Conservation (phyloP, 1,140 invertebrate genomes). For the Caenorhabditis inopinata region DNA sequence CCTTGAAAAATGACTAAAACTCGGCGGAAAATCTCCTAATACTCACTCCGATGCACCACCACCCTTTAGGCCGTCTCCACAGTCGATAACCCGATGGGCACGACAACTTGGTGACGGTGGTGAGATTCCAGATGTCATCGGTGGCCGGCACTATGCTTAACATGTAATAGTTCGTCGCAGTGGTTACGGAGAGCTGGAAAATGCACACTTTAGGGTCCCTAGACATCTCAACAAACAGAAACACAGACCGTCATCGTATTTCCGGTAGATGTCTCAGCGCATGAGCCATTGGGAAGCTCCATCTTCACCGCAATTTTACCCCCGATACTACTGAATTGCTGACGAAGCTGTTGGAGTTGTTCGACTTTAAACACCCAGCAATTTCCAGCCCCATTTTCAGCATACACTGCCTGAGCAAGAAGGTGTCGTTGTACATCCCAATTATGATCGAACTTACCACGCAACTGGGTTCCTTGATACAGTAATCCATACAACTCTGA, state of each 20-base stretch:
- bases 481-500: too few species aligned
- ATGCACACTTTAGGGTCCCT: background rate
- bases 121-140: background rate
- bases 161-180: background rate
- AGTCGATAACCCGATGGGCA: background rate
- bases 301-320: background rate
- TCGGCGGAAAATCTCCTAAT: background rate
- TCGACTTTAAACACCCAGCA: background rate
- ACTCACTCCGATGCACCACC: conserved; percentile 3
- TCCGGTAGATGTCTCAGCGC: background rate
- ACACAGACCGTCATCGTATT: background rate
- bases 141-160: background rate
- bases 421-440: too few species aligned
- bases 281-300: background rate
- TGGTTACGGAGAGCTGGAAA: background rate
- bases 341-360: background rate
- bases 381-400: background rate
- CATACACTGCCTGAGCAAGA: background rate
- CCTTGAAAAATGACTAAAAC: background rate
- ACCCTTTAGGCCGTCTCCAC: background rate
- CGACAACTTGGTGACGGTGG: background rate
- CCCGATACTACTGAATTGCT: background rate
- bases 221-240: too few species aligned
- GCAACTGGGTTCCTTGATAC: too few species aligned
- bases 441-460: too few species aligned